Base-by-base conservation (phyloP, 2,888 invertebrate species). In the Cheiracanthium punctorium region DNA sequence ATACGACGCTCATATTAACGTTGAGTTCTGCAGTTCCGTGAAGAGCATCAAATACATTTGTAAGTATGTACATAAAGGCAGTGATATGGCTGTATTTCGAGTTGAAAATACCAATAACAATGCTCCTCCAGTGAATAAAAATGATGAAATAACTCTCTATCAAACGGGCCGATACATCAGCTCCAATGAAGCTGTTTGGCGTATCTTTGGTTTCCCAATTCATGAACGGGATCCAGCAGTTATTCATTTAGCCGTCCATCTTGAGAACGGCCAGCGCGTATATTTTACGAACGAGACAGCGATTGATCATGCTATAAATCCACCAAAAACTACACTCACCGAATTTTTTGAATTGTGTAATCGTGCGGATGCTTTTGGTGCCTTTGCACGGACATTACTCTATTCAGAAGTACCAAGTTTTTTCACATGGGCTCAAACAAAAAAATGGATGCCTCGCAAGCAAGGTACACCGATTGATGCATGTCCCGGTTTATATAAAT, bases 221-320 rank as follows among this genome's bases (percentile, higher is more conserved):
- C 90, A 90, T 88, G 88, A 90, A 24, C 84, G 88, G 28, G 79
- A 81, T 65, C 90, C 89, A 7, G 76, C 89, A 29, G 89, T 89
- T 58, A 43, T 89, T 7, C 89, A 87, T 17, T 52, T 52, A 52
- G 52, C 52, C 52, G 17, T 52, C 52, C 52, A 52, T 52, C 52
- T 52, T 52, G 52, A 52, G 14, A 52, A 52, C 72, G 88, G 89
- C 14, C 88, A 90, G 64, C 58, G 88, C 8, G 81, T 58, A 7
- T 58, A 58, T n/a, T 58, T 58, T 20, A 58, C 58, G 4, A n/a
- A 58, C n/a, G 7, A 58, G 20, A 58, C 4, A 24, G 58, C 20
- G n/a, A n/a, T 58, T 1, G 20, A 58, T 24, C 4, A 20, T 24
- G 58, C 58, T 5, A 5, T 58, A 7, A n/a, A 1, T 2, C 20